Percentiles rank a stretch among this genome's conserved stretches.
phyloP scores from a whole-genome alignment of 2,797 vertebrate genomes.

The Urocyon cinereoargenteus region DNA sequence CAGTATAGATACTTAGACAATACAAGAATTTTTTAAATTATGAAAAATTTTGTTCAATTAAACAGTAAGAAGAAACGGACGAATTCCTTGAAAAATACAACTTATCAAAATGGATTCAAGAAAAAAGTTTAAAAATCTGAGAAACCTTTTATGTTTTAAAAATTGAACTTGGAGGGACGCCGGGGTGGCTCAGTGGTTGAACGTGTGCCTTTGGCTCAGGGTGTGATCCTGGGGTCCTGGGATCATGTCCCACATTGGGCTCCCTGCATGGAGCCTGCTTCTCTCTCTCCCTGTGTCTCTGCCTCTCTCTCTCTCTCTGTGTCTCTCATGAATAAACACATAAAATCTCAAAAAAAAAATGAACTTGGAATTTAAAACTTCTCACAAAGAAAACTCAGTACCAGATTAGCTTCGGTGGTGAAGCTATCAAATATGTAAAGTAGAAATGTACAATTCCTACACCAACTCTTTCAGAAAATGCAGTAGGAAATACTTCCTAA shows the following conservation, averaged over 20 bases:
- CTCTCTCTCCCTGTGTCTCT: too few relatives aligned
- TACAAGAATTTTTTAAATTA: background rate
- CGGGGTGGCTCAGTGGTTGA: too few relatives aligned
- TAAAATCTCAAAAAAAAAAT: background rate
- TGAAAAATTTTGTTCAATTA: background rate
- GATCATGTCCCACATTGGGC: too few relatives aligned
- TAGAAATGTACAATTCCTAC: constrained; percentile 1
- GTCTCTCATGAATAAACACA: too few relatives aligned
- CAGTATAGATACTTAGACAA: background rate
- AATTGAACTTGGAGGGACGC: background rate
- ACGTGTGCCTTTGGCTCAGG: too few relatives aligned
- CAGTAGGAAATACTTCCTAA: background rate
- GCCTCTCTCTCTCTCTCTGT: too few relatives aligned
- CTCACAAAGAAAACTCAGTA: background rate
- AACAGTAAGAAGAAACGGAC: background rate
- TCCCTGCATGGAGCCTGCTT: too few relatives aligned
- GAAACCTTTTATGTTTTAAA: background rate
- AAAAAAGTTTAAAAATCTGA: background rate
- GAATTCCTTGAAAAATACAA: constrained; percentile 30
- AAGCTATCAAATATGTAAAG: background rate
- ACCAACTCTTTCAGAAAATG: constrained; percentile 28
- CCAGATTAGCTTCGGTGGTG: background rate
- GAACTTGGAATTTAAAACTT: constrained; percentile 32
- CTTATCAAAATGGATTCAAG: constrained; percentile 4
- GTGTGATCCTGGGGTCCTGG: too few relatives aligned